A percentile compares a stretch with the other conserved stretches of the same genome.
phyloP scores from a whole-genome alignment of 2,113 vertebrate species.

The Pleuronectes platessa region DNA sequence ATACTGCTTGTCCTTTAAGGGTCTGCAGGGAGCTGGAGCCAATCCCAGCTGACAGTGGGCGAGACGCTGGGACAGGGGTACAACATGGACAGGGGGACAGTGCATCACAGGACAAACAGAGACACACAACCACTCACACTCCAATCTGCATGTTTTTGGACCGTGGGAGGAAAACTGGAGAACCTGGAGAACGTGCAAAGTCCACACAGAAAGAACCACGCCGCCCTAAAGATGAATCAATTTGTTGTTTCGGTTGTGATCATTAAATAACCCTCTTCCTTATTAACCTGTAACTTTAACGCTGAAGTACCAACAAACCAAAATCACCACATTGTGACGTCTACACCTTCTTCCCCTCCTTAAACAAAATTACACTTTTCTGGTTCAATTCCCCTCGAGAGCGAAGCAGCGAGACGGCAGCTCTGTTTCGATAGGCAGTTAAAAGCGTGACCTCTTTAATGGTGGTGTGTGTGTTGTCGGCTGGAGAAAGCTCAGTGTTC shows the following conservation, averaged over 20 bases:
- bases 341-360: neutral
- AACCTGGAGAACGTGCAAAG: no score
- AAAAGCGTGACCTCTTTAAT: conserved; percentile 23
- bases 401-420: neutral
- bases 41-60: no score
- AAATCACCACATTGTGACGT: neutral
- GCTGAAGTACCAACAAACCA: neutral
- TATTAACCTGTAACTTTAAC: neutral
- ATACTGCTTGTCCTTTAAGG: no score
- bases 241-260: no score
- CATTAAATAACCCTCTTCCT: no score
- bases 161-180: no score
- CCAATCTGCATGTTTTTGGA: no score
- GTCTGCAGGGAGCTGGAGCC: no score
- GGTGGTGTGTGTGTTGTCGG: conserved; percentile 30
- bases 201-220: no score
- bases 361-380: neutral
- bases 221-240: no score
- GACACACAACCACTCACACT: neutral
- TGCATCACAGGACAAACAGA: neutral
- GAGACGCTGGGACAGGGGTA: no score
- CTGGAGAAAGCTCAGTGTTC: conserved; percentile 28
- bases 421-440: conserved; percentile 2
- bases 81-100: no score
- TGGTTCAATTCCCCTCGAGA: neutral